These are phyloP conservation scores for Doryteuthis pealeii DNA, from an alignment of 1,140 invertebrate species.

Conservation along the genomic window DNA sequence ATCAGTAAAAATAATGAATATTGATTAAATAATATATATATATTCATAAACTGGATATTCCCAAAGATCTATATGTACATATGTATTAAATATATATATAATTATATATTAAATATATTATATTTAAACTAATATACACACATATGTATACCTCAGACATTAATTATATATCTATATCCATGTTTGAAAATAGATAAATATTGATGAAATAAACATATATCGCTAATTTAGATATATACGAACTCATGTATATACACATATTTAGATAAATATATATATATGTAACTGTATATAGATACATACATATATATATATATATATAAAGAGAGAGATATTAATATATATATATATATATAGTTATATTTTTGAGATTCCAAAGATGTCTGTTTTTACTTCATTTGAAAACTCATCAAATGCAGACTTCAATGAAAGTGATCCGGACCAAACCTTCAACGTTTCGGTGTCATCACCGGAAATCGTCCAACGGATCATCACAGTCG, in stretches of 20 bases:
- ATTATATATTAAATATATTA: too few species aligned
- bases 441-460: background rate
- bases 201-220: too few species aligned
- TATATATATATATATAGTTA: background rate
- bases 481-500: constrained; percentile 52
- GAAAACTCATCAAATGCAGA: background rate
- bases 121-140: too few species aligned
- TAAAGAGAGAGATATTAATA: background rate
- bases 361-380: background rate
- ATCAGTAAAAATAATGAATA: too few species aligned
- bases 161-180: too few species aligned
- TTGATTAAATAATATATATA: too few species aligned
- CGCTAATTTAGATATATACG: background rate
- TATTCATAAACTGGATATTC: too few species aligned
- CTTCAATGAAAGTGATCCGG: background rate
- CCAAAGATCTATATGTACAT: too few species aligned
- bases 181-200: too few species aligned
- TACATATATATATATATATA: constrained; percentile 17
- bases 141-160: too few species aligned
- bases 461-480: constrained; percentile 53
- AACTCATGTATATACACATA: background rate
- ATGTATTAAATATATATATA: too few species aligned
- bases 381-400: background rate
- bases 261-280: background rate
- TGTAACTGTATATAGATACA: constrained; percentile 14